Base-by-base conservation (phyloP, 2,888 invertebrate genomes). In the Drosophila engyochracea region DNA sequence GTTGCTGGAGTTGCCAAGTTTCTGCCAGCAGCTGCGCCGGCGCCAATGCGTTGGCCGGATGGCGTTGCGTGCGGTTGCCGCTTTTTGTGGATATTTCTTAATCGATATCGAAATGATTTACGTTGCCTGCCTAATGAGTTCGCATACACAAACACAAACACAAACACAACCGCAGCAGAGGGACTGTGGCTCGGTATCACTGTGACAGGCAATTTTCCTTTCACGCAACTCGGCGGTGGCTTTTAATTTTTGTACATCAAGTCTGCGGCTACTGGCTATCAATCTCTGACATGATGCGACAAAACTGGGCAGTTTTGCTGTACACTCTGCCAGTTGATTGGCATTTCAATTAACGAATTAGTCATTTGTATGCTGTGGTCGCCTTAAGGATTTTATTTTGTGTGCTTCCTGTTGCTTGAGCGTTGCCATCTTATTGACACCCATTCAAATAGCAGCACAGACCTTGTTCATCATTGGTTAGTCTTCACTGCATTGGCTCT, bases 331-430 rank as follows among this genome's bases (percentile, higher is more conserved):
- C 52, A 52, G 74, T 82, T 91, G 91, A 91, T 90, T 88, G 91
- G 87, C 91, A 90, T 82, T 89, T 91, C 91, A 91, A 91, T 91
- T 91, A 91, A 91, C 82, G 89, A 89, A 89, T 91, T 91, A 82
- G 90, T 89, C 87, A 84, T 79, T 78, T 90, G 83, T 79, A 76
- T 85, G 81, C 58, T 30, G 30, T 30, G 37, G 52, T 52, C 53
- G 37, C 19, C 51, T 70, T 58, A 49, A 65, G 22, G 12, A 22
- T 44, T 22, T 22, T 22, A 3, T 37, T 37, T 3, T 19, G 2
- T 19, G 37, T 37, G 1, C 12, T 22, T 10, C 41, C n/a, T 59
- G 66, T 47, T 57, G 19, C 16, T 44, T 60, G 54, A 55, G 28
- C n/a, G 37, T 61, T 58, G 62, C 79, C 79, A 82, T 82, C 64